Base-by-base conservation (phyloP, 2,797 vertebrate species). In the Chelidonichthys spinosus region DNA sequence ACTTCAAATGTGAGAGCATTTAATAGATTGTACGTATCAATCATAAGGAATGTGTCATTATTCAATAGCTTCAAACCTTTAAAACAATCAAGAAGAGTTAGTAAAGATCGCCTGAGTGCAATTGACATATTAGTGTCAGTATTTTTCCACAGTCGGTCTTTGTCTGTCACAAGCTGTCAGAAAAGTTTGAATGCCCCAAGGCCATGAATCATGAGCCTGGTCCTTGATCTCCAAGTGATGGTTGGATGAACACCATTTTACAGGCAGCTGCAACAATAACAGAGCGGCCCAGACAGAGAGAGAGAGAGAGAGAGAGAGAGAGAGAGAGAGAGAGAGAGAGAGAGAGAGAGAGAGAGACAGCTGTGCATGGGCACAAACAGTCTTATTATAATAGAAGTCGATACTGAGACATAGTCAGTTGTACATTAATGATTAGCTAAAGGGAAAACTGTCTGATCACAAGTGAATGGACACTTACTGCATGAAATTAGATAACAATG, bases 211-310 rank as follows among this genome's bases (percentile, higher is more conserved):
- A 74, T 65, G 56, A 74, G 65, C 14, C 64, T 52, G 69, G 86
- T 77, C 72, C 50, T 71, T 74, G 71, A 83, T 73, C 64, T 84
- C 40, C 11, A n/a, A 43, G 60, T 56, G 56, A 84, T 13, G 82
- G 77, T 69, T 76, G 79, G 62, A 64, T 78, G 58, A 79, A 69
- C 62, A 78, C 4, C 54, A 59, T 78, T 78, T 80, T 75, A 78
- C 37, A 76, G 49, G 56, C 69, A 75, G 63, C 62, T 59, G 42
- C 52, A 74, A 74, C 52, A 76, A 77, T 40, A 80, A 78, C 63
- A 74, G 37, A 69, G 15, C 11, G 11, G 64, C 25, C 40, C 11
- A 2, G 62, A 63, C 55, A 70, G 50, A 77, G 63, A 17, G 62
- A 63, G 55, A 63, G 55, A 77, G 63, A 17, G 50, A 74, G 67